phyloP scores from a whole-genome alignment of 2,888 invertebrate genomes.

The Plebejus argus region DNA sequence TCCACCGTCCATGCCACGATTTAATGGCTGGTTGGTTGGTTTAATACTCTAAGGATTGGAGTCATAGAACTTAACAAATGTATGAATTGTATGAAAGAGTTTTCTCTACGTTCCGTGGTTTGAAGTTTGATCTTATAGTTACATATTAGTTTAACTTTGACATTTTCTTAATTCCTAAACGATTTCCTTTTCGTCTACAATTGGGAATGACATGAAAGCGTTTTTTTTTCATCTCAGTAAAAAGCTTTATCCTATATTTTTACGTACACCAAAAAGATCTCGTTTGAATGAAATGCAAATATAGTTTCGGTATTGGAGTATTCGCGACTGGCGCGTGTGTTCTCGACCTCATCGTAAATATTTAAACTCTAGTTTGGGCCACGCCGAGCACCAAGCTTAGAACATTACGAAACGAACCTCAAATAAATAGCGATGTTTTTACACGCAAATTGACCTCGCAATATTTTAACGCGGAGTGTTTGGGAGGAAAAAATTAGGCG shows the following conservation, averaged over 20 bases:
- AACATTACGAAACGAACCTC: slow-evolving; percentile 30
- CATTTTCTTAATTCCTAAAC: no score
- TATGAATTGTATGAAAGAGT: no score
- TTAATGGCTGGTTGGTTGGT: no score
- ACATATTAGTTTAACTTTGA: no score
- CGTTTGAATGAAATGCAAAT: slow-evolving; percentile 27
- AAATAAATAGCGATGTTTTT: neutral
- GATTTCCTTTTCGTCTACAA: neutral
- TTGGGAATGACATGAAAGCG: neutral
- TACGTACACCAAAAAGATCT: neutral
- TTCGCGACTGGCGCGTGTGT: slow-evolving; percentile 50
- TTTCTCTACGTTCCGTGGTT: no score
- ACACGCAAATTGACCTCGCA: neutral
- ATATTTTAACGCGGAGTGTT: neutral
- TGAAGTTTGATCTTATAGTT: no score
- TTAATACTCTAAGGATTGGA: no score
- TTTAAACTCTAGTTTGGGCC: slow-evolving; percentile 59
- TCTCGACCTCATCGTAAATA: slow-evolving; percentile 68
- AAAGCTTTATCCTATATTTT: neutral
- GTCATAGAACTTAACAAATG: no score
- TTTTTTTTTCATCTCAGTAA: neutral
- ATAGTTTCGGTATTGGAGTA: slow-evolving; percentile 39
- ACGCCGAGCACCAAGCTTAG: slow-evolving; percentile 36
- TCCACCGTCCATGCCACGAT: neutral
- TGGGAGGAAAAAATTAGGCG: neutral